Percentiles rank a stretch among this genome's conserved stretches.
Evolutionary conservation across 2,797 vertebrate genomes (phyloP).

Genomic region (Neopelma chrysocephalum): DNA sequence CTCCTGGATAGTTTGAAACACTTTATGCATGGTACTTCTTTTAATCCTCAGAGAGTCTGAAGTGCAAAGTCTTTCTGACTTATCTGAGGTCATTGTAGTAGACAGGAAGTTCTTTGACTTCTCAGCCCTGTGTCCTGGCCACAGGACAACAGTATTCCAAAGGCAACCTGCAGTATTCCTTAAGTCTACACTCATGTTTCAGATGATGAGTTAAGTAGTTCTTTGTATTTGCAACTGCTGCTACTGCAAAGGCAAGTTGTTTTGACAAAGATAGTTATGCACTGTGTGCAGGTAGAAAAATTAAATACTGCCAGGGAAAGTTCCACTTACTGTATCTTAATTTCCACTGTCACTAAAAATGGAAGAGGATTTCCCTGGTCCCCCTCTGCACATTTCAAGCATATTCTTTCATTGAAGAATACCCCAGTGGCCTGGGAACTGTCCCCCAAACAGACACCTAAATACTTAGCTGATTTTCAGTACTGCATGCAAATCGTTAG

Average conservation of each 20-base stretch:
- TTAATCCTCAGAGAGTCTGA: not conserved
- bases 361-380: accelerated
- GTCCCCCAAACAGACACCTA: not conserved
- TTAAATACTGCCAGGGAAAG: not conserved
- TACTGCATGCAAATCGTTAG: not conserved
- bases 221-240: not conserved
- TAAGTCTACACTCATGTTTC: not conserved
- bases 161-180: not conserved
- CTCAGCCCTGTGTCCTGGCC: not conserved
- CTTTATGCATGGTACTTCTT: not conserved
- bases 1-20: not conserved
- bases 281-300: not conserved
- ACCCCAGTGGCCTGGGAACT: not conserved
- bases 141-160: not conserved
- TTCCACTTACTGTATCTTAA: not conserved
- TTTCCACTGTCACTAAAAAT: not conserved
- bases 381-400: not conserved
- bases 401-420: not conserved
- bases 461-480: not conserved
- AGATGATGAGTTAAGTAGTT: not conserved
- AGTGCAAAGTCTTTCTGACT: not conserved
- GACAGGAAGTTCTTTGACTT: not conserved
- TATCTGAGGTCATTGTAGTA: not conserved
- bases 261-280: not conserved
- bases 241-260: not conserved